These are phyloP conservation scores for Papilio xuthus DNA, from an alignment of 1,140 invertebrate genomes.

Conservation along the genomic window DNA sequence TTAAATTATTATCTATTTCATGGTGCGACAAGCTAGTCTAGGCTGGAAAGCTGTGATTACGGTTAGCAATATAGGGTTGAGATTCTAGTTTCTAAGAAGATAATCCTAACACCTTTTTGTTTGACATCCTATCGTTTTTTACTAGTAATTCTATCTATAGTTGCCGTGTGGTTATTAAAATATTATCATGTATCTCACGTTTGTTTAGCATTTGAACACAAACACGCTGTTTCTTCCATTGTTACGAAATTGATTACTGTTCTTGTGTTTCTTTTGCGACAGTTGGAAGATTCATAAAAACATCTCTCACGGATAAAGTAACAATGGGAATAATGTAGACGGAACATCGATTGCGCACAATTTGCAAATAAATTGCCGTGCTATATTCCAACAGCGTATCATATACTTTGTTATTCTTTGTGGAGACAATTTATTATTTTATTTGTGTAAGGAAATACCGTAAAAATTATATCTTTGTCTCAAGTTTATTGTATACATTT, in stretches of 20 bases:
- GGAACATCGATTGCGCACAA: neutral
- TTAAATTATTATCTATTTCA: no score
- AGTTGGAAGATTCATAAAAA: neutral
- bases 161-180: neutral
- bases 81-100: no score
- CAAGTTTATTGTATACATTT: neutral
- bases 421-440: slow-evolving; percentile 1
- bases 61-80: no score
- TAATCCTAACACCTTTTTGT: no score
- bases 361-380: slow-evolving; percentile 24
- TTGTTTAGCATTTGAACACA: neutral
- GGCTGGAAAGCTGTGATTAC: no score
- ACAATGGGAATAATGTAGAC: neutral
- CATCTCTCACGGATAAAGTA: slow-evolving; percentile 13
- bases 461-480: neutral
- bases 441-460: slow-evolving; percentile 13
- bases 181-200: slow-evolving; percentile 4
- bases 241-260: slow-evolving; percentile 8
- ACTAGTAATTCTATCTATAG: neutral
- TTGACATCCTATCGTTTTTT: neutral
- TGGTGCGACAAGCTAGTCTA: no score
- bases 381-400: neutral
- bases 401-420: slow-evolving; percentile 10
- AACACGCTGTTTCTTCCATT: neutral
- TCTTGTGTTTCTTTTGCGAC: neutral